Evolutionary conservation across 2,888 invertebrate genomes (phyloP).

Genomic region (Mesorhabditis belari): DNA sequence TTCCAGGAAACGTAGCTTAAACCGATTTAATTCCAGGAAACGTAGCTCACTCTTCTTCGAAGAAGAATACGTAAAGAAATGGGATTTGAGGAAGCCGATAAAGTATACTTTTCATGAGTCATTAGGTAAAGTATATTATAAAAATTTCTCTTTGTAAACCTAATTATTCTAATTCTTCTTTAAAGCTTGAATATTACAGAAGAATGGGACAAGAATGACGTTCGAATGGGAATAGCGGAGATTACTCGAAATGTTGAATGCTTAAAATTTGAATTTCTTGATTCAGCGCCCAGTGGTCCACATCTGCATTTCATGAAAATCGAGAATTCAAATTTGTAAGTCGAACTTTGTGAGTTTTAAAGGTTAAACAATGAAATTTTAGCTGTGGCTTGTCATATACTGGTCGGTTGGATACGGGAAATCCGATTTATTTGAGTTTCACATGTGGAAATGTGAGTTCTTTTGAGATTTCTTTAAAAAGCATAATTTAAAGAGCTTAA

Average conservation of each 20-base stretch:
- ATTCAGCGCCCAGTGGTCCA: conserved; percentile 23
- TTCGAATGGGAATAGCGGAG: conserved; percentile 13
- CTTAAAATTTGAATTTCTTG: conserved; percentile 31
- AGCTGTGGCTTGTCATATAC: conserved; percentile 50
- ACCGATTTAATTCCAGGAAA: no score
- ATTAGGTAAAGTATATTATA: conserved; percentile 19
- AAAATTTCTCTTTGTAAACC: no score
- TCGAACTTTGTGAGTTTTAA: background rate
- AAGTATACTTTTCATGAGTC: conserved; percentile 42
- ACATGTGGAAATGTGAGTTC: conserved; percentile 47
- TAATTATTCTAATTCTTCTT: no score
- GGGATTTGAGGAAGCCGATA: conserved; percentile 41
- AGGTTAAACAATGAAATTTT: conserved; percentile 13
- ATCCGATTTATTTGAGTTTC: conserved; percentile 47
- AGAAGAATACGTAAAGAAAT: conserved; percentile 31
- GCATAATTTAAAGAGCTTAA: no score
- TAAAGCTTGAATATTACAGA: conserved; percentile 11
- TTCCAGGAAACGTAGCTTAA: no score
- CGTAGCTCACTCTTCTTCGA: conserved; percentile 43
- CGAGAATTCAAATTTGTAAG: conserved; percentile 36
- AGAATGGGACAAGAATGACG: conserved; percentile 35
- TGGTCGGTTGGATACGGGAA: conserved; percentile 40
- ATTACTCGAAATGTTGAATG: conserved; percentile 23
- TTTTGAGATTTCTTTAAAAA: no score
- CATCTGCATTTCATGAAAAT: conserved; percentile 45